These are phyloP conservation scores for Diaprepes abbreviatus DNA, from an alignment of 2,888 invertebrate species.

Conservation along the genomic window DNA sequence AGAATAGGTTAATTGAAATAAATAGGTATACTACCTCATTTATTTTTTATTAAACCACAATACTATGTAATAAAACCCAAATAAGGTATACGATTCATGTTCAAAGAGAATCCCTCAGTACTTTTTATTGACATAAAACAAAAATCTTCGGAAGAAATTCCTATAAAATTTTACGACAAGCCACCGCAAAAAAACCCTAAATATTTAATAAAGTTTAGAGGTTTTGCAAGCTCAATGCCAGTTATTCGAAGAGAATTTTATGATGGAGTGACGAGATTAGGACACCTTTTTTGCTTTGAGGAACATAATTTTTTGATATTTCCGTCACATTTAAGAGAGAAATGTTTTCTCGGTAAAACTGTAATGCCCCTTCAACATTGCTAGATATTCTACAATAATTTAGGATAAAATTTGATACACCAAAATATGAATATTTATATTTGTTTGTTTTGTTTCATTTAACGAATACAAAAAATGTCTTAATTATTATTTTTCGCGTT, in stretches of 20 bases:
- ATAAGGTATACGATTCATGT: neutral
- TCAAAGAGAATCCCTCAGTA: neutral
- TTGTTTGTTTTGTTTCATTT: no score
- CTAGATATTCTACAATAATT: no score
- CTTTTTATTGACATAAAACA: constrained; percentile 18
- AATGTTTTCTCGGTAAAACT: no score
- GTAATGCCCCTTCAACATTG: no score
- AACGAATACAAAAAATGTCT: no score
- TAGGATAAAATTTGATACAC: no score
- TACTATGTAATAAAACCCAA: neutral
- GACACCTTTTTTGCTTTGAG: constrained; percentile 8
- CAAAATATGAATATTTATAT: no score
- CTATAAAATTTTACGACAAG: constrained; percentile 20
- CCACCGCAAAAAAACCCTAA: constrained; percentile 2
- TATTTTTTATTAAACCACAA: neutral
- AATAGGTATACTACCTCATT: neutral
- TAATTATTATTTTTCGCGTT: no score
- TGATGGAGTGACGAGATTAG: neutral
- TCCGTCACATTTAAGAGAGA: no score
- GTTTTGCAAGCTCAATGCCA: constrained; percentile 3
- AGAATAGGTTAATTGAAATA: no score
- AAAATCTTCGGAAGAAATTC: constrained; percentile 18
- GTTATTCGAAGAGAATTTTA: constrained; percentile 4
- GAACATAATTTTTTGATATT: neutral
- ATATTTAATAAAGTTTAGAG: constrained; percentile 27